These are phyloP conservation scores for Dendrolimus houi DNA, from an alignment of 2,888 invertebrate species.

Conservation along the genomic window DNA sequence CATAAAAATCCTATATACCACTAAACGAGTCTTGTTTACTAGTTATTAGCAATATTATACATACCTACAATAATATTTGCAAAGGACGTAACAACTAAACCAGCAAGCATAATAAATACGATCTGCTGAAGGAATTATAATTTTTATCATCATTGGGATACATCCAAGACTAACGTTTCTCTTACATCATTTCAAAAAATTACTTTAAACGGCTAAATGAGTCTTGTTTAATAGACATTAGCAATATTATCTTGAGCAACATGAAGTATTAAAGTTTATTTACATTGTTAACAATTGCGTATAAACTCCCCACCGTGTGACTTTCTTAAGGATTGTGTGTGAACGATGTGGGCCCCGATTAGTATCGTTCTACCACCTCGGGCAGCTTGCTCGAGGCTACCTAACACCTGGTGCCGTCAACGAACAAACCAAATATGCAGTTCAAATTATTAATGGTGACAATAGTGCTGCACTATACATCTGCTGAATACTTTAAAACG, in stretches of 20 bases:
- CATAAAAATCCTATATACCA: neutral
- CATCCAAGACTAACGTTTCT: neutral
- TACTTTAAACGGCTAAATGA: conserved; percentile 1
- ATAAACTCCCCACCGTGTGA: conserved; percentile 48
- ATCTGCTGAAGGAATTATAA: neutral
- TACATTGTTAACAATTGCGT: conserved; percentile 67
- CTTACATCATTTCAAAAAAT: conserved; percentile 2
- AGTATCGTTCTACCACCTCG: conserved; percentile 53
- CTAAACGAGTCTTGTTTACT: conserved; percentile 10
- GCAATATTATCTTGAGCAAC: conserved; percentile 45
- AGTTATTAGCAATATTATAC: conserved; percentile 17
- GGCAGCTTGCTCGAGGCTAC: conserved; percentile 46
- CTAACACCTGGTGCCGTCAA: conserved; percentile 15
- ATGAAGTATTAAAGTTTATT: conserved; percentile 57
- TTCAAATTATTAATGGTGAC: conserved; percentile 59
- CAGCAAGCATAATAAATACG: too few relatives aligned
- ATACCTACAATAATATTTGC: too few relatives aligned
- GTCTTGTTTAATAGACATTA: conserved; percentile 15
- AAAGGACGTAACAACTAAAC: too few relatives aligned
- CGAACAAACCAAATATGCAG: conserved; percentile 38
- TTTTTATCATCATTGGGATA: neutral
- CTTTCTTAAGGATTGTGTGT: conserved; percentile 21
- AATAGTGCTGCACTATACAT: conserved; percentile 46
- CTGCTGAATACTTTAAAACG: conserved; percentile 57
- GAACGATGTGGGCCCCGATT: conserved; percentile 31